Conservation (phyloP, 2,797 vertebrate genomes). For the Argya squamiceps region DNA sequence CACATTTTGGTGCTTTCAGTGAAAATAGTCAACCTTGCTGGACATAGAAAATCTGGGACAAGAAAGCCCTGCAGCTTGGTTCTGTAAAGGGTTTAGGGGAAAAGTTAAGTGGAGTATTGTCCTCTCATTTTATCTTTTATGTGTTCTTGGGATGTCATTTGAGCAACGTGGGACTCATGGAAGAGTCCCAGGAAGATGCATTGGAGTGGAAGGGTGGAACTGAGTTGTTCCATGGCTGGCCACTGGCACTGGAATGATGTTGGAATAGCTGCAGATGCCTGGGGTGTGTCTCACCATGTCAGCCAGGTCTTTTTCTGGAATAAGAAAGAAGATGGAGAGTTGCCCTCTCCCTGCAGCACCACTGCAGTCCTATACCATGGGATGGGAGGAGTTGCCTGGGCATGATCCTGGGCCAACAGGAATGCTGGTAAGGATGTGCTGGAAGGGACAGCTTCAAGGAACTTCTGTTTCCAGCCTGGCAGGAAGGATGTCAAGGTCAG, state of each 20-base stretch:
- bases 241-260: not conserved
- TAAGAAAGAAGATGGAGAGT: not conserved
- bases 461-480: not conserved
- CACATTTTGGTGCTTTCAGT: not conserved
- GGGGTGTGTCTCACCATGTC: not conserved
- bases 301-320: not conserved
- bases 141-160: not conserved
- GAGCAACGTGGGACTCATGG: not conserved
- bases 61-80: not conserved
- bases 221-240: not conserved
- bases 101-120: not conserved
- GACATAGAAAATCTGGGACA: not conserved
- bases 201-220: not conserved
- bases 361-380: rapidly evolving
- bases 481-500: not conserved
- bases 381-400: rapidly evolving
- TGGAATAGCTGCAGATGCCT: not conserved
- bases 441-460: not conserved
- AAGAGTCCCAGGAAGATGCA: not conserved
- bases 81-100: not conserved
- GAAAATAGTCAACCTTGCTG: not conserved
- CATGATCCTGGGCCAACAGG: not conserved
- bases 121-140: not conserved
- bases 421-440: not conserved
- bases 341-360: not conserved